Evolutionary conservation across 2,113 vertebrate species (phyloP).

Genomic region (Spermophilus dauricus): DNA sequence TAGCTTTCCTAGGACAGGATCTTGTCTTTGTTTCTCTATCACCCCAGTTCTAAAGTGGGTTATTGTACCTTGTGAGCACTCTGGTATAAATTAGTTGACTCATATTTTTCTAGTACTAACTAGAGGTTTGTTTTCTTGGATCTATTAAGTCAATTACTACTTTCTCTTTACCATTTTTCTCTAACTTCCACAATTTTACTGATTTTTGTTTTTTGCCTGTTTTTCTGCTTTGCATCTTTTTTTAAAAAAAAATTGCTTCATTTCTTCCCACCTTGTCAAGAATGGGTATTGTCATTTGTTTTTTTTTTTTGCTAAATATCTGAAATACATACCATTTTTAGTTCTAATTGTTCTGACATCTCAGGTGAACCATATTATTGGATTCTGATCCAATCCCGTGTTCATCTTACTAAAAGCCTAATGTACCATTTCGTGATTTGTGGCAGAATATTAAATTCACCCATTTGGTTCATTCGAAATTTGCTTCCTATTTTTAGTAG

Average conservation of each 20-base stretch:
- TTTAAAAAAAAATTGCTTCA: not conserved
- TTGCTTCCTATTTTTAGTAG: constrained; percentile 58
- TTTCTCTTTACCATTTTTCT: not conserved
- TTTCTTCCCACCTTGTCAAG: constrained; percentile 17
- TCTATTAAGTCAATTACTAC: not conserved
- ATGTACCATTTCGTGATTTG: constrained; percentile 43
- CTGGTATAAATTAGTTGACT: not conserved
- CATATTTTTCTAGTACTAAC: not conserved
- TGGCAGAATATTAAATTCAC: constrained; percentile 31
- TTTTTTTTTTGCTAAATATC: constrained; percentile 17
- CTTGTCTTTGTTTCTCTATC: not conserved
- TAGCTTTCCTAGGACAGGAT: not conserved
- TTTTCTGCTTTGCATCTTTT: not conserved
- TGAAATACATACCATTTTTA: constrained; percentile 18
- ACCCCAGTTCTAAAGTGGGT: not conserved
- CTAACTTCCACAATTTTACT: not conserved
- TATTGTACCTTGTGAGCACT: not conserved
- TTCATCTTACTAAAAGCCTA: constrained; percentile 34
- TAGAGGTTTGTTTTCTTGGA: not conserved
- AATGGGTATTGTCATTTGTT: not conserved
- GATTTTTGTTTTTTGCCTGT: not conserved
- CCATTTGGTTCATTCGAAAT: constrained; percentile 54
- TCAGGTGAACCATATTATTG: not conserved
- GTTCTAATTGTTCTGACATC: constrained; percentile 24
- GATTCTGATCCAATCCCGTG: not conserved